A percentile compares a stretch with the other conserved stretches of the same genome.
These are phyloP conservation scores for Pteronotus mesoamericanus DNA, from an alignment of 2,797 vertebrate species.

Conservation along the genomic window DNA sequence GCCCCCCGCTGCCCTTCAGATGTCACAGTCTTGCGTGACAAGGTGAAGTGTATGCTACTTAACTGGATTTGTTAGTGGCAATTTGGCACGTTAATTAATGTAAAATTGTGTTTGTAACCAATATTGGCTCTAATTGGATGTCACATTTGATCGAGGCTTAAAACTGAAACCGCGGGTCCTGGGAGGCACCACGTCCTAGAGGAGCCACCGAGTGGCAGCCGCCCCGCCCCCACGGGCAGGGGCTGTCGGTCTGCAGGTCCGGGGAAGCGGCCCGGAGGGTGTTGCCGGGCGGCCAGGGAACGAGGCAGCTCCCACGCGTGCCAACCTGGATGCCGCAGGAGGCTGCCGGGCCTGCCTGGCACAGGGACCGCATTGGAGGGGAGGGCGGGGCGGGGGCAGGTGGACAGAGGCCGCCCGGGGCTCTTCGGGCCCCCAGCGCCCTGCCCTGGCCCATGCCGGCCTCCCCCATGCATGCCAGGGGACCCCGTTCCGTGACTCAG, in stretches of 20 bases:
- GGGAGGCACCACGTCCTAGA: background rate
- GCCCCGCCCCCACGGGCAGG: accelerated
- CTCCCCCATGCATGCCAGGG: too few relatives aligned
- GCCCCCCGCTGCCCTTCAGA: background rate
- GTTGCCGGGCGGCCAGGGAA: background rate
- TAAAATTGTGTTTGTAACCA: conserved; percentile 16
- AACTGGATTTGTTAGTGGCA: background rate
- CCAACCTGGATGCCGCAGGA: too few relatives aligned
- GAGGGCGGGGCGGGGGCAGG: too few relatives aligned
- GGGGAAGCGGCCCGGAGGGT: background rate
- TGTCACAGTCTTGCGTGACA: background rate
- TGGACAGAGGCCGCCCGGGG: too few relatives aligned
- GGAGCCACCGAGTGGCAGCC: background rate
- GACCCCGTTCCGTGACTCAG: too few relatives aligned
- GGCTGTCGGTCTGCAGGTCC: background rate
- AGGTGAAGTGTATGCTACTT: background rate
- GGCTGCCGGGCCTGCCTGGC: too few relatives aligned
- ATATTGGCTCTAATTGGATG: background rate
- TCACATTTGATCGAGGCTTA: background rate
- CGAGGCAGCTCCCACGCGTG: background rate
- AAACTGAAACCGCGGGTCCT: background rate
- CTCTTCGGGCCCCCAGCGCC: too few relatives aligned
- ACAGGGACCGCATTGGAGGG: too few relatives aligned
- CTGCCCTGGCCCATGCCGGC: too few relatives aligned
- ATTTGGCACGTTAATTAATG: conserved; percentile 10